Percentiles rank a stretch among this genome's conserved stretches.
Evolutionary conservation across 2,888 invertebrate species (phyloP).

Genomic region (Tenodera sinensis): DNA sequence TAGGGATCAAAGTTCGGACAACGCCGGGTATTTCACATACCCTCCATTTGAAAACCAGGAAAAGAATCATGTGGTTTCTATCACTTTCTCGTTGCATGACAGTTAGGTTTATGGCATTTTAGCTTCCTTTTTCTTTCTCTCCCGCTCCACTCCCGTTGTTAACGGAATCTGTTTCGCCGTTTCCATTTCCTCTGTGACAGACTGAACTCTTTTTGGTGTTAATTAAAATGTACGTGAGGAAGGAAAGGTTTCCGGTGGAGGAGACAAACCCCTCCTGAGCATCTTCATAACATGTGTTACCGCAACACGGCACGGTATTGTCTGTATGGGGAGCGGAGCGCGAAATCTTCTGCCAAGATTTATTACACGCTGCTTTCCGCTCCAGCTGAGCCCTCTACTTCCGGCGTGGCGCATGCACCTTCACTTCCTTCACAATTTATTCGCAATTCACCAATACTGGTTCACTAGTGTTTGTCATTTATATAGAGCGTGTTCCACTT

Average conservation of each 20-base stretch:
- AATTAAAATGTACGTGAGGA: not conserved
- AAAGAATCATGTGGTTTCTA: too few species aligned
- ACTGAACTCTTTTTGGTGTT: not conserved
- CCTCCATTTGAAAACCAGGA: too few species aligned
- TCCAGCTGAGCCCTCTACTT: not conserved
- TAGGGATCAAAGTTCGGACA: too few species aligned
- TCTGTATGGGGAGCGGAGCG: not conserved
- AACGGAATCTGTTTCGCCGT: not conserved
- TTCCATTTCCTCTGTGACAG: not conserved
- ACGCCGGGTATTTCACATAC: too few species aligned
- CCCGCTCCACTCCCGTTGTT: too few species aligned
- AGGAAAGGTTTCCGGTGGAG: not conserved
- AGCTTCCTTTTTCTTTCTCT: too few species aligned
- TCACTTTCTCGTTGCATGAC: too few species aligned
- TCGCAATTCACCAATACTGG: not conserved
- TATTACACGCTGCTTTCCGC: conserved; percentile 1
- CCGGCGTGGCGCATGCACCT: not conserved
- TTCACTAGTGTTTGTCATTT: not conserved
- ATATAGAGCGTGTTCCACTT: too few species aligned
- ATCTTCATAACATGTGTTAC: not conserved
- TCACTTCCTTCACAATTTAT: not conserved
- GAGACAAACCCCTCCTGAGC: not conserved
- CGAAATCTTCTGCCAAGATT: conserved; percentile 3
- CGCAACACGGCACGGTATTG: not conserved
- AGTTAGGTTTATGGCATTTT: too few species aligned